Conservation (phyloP, 1,140 invertebrate species). For the Aphelenchoides besseyi region DNA sequence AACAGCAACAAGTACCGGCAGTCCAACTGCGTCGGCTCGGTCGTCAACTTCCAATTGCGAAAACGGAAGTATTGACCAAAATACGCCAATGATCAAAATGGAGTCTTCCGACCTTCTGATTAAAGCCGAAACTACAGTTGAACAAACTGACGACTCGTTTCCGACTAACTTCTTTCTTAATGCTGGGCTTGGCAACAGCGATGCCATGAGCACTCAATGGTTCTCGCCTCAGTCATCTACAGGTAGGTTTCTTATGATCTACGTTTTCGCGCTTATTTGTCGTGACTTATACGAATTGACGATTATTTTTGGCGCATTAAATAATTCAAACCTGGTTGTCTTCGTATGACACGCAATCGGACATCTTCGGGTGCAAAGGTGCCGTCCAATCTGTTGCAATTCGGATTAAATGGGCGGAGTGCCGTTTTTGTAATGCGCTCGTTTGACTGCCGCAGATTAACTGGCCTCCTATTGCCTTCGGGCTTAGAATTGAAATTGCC, state of each 20-base stretch:
- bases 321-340: neutral
- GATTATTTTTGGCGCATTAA: neutral
- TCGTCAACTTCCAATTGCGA: constrained; percentile 5
- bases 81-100: neutral
- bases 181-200: too few relatives aligned
- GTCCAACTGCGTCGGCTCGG: constrained; percentile 8
- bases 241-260: too few relatives aligned
- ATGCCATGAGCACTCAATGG: neutral
- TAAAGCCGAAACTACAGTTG: neutral
- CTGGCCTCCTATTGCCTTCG: neutral
- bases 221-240: neutral
- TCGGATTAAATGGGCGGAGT: neutral
- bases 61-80: constrained; percentile 11
- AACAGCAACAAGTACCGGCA: neutral
- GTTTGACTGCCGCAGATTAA: neutral
- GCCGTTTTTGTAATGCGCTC: neutral
- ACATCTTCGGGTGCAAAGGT: neutral
- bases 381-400: too few relatives aligned
- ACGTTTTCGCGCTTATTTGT: neutral
- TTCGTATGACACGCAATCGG: neutral
- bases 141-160: neutral
- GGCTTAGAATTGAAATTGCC: neutral
- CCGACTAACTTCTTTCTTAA: constrained; percentile 5
- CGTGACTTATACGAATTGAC: too few relatives aligned
- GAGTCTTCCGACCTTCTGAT: neutral